Conservation (phyloP, 2,113 vertebrate species). For the Pseudolaguvia tuberculata region DNA sequence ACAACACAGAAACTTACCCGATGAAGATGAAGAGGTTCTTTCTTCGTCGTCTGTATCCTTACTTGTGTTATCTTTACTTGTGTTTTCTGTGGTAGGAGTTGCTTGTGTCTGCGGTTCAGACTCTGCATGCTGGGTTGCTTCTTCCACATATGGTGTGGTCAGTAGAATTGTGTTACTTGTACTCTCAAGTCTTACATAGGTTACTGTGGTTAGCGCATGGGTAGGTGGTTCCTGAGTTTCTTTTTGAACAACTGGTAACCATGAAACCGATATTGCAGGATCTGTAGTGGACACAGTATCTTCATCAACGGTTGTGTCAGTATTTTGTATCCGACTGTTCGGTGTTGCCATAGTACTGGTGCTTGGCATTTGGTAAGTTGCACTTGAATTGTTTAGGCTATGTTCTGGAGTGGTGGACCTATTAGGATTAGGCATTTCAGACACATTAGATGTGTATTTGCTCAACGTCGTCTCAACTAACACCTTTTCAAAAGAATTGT, state of each 20-base stretch:
- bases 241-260: slow-evolving; percentile 53
- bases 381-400: slow-evolving; percentile 41
- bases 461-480: slow-evolving; percentile 47
- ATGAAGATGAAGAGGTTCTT: background rate
- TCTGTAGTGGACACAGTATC: slow-evolving; percentile 39
- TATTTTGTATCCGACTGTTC: slow-evolving; percentile 5
- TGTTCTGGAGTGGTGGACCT: slow-evolving; percentile 51
- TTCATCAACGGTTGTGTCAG: slow-evolving; percentile 33
- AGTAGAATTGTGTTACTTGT: slow-evolving; percentile 24
- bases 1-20: slow-evolving; percentile 32
- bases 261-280: slow-evolving; percentile 53
- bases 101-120: slow-evolving; percentile 21
- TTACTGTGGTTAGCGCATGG: slow-evolving; percentile 27
- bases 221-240: slow-evolving; percentile 19
- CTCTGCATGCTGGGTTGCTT: slow-evolving; percentile 2
- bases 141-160: slow-evolving; percentile 1
- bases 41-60: background rate
- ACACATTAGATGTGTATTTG: slow-evolving; percentile 6
- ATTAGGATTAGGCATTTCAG: slow-evolving; percentile 21
- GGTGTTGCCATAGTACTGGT: background rate
- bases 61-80: slow-evolving; percentile 14
- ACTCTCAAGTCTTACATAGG: slow-evolving; percentile 22
- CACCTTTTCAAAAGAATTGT: slow-evolving; percentile 32
- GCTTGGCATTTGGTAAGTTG: slow-evolving; percentile 32
- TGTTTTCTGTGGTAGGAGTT: background rate